phyloP scores from a whole-genome alignment of 1,140 invertebrate species.

The Microplitis mediator region DNA sequence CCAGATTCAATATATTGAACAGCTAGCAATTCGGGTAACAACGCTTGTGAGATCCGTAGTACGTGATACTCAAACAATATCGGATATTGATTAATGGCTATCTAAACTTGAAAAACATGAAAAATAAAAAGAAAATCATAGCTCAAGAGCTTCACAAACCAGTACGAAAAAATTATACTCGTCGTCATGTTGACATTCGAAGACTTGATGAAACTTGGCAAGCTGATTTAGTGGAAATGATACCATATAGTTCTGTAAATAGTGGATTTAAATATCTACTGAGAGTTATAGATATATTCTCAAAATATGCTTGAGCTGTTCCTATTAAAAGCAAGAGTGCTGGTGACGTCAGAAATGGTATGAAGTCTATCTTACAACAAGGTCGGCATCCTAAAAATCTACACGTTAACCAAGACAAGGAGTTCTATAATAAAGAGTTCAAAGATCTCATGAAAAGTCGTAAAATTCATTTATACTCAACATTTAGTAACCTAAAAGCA shows the following conservation, averaged over 20 bases:
- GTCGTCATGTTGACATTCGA: too few species aligned
- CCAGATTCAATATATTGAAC: too few species aligned
- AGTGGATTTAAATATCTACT: conserved; percentile 6
- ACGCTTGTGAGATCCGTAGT: not conserved
- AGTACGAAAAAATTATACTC: too few species aligned
- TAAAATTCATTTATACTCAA: not conserved
- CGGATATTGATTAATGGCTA: not conserved
- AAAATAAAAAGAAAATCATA: not conserved
- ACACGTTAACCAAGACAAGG: not conserved
- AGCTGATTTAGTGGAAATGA: too few species aligned
- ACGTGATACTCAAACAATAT: not conserved
- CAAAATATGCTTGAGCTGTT: conserved; percentile 27
- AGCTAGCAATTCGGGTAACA: not conserved
- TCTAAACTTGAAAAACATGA: not conserved
- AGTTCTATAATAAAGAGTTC: not conserved
- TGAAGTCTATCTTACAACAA: not conserved
- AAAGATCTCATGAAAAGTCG: too few species aligned
- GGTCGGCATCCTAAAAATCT: not conserved
- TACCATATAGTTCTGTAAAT: not conserved
- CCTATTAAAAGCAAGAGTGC: conserved; percentile 35
- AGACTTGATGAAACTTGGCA: too few species aligned
- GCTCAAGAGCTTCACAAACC: too few species aligned
- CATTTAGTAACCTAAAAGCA: conserved; percentile 49
- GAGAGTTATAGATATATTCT: conserved; percentile 20
- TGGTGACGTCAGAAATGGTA: not conserved